Percentiles rank a stretch among this genome's conserved stretches.
Conservation (phyloP, 2,113 vertebrate species). For the Rhineura floridana region DNA sequence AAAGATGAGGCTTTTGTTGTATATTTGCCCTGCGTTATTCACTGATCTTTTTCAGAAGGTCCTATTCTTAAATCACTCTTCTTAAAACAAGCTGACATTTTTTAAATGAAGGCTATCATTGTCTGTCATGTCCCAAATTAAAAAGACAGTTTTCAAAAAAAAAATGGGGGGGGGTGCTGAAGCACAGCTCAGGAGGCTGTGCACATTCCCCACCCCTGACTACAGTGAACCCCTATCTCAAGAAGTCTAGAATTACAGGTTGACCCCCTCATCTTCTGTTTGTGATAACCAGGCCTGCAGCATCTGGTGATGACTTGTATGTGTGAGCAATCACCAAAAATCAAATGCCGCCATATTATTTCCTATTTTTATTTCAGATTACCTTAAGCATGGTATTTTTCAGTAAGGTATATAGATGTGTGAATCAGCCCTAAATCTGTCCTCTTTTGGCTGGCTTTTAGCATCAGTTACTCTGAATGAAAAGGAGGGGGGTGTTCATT, state of each 20-base stretch:
- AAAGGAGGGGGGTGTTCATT: not conserved
- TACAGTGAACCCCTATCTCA: not conserved
- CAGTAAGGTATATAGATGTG: not conserved
- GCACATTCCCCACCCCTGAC: too few species aligned
- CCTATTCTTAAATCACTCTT: too few species aligned
- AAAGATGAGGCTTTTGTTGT: too few species aligned
- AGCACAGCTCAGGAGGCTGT: too few species aligned
- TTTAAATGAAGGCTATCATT: too few species aligned
- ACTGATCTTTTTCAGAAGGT: too few species aligned
- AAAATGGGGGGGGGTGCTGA: too few species aligned
- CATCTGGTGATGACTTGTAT: not conserved
- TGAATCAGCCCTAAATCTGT: conserved; percentile 3
- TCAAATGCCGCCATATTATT: not conserved
- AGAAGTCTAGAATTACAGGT: not conserved
- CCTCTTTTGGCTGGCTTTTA: conserved; percentile 21
- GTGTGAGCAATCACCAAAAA: not conserved
- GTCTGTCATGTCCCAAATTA: too few species aligned
- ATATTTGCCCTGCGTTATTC: too few species aligned
- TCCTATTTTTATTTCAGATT: not conserved
- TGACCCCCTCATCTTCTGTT: not conserved
- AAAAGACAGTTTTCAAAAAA: too few species aligned
- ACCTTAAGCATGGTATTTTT: conserved; percentile 8
- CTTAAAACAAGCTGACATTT: too few species aligned
- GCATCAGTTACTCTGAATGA: not conserved
- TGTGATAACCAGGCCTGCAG: not conserved